Conservation (phyloP, 2,888 invertebrate genomes). For the Drosophila austrosaltans region DNA sequence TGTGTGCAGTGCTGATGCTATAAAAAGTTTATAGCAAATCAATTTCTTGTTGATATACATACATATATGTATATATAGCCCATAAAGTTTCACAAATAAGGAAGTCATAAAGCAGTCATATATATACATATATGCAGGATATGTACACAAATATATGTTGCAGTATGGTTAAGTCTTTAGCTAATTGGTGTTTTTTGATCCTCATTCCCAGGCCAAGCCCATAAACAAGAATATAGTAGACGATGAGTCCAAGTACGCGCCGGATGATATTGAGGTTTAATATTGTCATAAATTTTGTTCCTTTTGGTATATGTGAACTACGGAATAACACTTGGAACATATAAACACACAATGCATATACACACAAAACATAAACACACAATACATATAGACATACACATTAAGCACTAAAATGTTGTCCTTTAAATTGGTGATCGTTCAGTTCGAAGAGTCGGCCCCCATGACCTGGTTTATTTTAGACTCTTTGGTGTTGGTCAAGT, state of each 20-base stretch:
- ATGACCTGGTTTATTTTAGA: constrained; percentile 7
- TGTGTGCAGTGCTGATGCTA: background rate
- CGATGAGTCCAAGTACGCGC: constrained; percentile 76
- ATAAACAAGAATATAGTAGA: constrained; percentile 66
- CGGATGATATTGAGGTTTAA: constrained; percentile 81
- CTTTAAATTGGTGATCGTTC: constrained; percentile 30
- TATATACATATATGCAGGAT: constrained; percentile 17
- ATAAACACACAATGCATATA: constrained; percentile 15
- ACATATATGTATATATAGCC: background rate
- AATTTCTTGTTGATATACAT: background rate
- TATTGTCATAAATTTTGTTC: constrained; percentile 45
- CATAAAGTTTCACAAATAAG: background rate
- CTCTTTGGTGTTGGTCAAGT: constrained; percentile 39
- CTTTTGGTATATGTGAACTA: constrained; percentile 32
- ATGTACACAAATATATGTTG: background rate
- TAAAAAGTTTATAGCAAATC: constrained; percentile 12
- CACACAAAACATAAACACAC: constrained; percentile 10
- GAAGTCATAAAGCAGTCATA: background rate
- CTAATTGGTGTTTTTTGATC: constrained; percentile 56
- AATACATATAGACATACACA: constrained; percentile 22
- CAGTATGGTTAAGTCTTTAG: constrained; percentile 10
- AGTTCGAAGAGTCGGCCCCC: constrained; percentile 27
- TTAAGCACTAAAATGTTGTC: constrained; percentile 2
- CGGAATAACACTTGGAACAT: constrained; percentile 42
- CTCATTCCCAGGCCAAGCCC: constrained; percentile 74